These are phyloP conservation scores for Pelodiscus sinensis DNA, from an alignment of 2,113 vertebrate species.

Conservation along the genomic window DNA sequence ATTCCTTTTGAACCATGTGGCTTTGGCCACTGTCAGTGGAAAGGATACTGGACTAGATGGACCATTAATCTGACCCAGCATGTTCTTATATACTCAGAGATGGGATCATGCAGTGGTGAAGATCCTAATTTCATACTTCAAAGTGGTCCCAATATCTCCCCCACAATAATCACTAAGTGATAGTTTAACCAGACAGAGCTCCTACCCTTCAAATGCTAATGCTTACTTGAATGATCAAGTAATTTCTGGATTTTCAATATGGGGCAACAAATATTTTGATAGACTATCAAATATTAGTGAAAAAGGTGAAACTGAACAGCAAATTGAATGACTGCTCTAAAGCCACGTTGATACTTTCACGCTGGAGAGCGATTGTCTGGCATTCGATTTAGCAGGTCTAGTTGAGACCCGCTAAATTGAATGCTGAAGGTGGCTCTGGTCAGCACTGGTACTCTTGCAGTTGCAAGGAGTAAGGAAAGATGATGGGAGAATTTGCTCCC, in stretches of 20 bases:
- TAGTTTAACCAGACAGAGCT: neutral
- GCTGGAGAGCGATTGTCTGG: too few species aligned
- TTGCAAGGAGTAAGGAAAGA: too few species aligned
- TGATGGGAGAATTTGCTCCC: too few species aligned
- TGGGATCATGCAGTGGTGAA: neutral
- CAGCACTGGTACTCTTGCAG: too few species aligned
- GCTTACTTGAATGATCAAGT: neutral
- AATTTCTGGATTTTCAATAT: neutral
- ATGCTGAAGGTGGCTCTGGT: too few species aligned
- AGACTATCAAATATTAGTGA: neutral
- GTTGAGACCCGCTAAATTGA: too few species aligned
- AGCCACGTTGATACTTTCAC: too few species aligned
- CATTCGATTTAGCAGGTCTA: too few species aligned
- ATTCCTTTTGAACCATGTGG: neutral
- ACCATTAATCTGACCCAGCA: neutral
- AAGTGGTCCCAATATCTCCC: neutral
- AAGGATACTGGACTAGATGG: neutral
- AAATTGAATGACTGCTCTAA: accelerated
- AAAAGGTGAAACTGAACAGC: accelerated
- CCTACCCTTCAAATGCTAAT: neutral
- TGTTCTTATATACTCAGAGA: neutral
- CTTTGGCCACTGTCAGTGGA: neutral
- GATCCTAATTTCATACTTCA: neutral
- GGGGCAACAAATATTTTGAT: neutral
- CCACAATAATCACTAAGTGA: neutral